These are phyloP conservation scores for Phorcus lineatus DNA, from an alignment of 2,888 invertebrate genomes.

Conservation along the genomic window DNA sequence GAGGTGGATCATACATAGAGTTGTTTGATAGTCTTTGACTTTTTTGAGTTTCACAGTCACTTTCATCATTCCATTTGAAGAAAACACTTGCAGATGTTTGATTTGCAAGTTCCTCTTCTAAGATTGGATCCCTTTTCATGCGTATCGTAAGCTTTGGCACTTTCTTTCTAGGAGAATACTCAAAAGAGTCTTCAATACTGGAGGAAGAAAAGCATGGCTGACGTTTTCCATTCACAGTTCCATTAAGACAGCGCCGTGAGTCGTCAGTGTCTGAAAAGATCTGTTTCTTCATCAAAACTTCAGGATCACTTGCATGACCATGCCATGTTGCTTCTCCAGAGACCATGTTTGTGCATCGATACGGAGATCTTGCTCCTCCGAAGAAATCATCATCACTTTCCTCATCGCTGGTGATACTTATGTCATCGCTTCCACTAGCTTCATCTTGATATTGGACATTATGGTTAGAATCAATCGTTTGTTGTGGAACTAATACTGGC, in stretches of 20 bases:
- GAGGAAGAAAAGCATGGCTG: background rate
- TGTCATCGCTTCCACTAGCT: background rate
- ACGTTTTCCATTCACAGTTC: constrained; percentile 16
- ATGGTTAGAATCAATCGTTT: constrained; percentile 34
- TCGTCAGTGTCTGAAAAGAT: background rate
- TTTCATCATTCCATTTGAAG: constrained; percentile 47
- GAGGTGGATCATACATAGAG: background rate
- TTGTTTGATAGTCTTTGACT: background rate
- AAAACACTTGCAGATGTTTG: constrained; percentile 47
- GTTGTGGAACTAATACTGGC: constrained; percentile 16
- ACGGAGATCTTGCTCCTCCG: constrained; percentile 34
- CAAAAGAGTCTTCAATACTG: background rate
- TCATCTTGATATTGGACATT: constrained; percentile 40
- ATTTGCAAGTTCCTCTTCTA: constrained; percentile 48
- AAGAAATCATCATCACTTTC: constrained; percentile 30
- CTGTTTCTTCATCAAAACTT: background rate
- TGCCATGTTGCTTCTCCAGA: background rate
- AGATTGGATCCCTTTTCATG: constrained; percentile 54
- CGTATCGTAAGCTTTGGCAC: constrained; percentile 59
- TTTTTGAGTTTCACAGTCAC: constrained; percentile 26
- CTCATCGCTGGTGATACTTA: background rate
- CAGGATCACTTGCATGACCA: background rate
- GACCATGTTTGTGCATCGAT: background rate
- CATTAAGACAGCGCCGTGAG: background rate
- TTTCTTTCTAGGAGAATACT: constrained; percentile 34